Evolutionary conservation across 1,140 invertebrate species (phyloP).

Genomic region (Eciton burchellii): DNA sequence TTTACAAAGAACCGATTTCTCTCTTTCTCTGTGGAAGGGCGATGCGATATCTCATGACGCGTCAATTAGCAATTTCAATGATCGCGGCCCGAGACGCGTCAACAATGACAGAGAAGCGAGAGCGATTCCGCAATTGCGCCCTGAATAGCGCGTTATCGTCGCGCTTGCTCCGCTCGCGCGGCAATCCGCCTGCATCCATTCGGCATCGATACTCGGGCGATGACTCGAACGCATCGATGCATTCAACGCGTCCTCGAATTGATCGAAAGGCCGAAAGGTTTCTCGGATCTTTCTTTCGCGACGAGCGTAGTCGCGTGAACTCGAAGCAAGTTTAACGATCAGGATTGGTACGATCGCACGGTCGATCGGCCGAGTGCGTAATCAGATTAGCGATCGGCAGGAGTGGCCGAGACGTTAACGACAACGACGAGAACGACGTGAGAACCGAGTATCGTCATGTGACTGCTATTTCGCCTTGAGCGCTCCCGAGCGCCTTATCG

Average conservation of each 20-base stretch:
- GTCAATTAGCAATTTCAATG: conserved; percentile 59
- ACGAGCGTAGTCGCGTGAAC: too few relatives aligned
- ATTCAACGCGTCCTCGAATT: too few relatives aligned
- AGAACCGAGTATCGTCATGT: conserved; percentile 31
- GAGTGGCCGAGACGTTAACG: conserved; percentile 46
- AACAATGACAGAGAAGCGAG: not conserved
- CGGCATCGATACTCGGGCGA: conserved; percentile 20
- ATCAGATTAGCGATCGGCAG: not conserved
- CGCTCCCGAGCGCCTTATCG: conserved; percentile 46
- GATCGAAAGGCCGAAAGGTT: too few relatives aligned
- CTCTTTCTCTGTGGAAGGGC: conserved; percentile 19
- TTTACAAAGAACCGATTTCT: conserved; percentile 59
- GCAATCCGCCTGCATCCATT: conserved; percentile 23
- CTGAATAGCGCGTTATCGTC: conserved; percentile 7
- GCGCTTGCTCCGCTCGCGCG: conserved; percentile 1
- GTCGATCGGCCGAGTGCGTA: not conserved
- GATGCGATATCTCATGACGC: conserved; percentile 7
- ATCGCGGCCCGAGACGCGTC: not conserved
- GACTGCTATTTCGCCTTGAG: conserved; percentile 45
- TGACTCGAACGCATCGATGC: not conserved
- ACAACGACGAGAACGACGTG: not conserved
- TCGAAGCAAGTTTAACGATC: too few relatives aligned
- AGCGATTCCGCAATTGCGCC: not conserved
- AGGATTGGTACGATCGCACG: not conserved
- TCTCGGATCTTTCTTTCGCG: too few relatives aligned